Evolutionary conservation across 2,888 invertebrate genomes (phyloP), one percentile per base, ranked within the genome.

Genomic region (Tyria jacobaeae): DNA sequence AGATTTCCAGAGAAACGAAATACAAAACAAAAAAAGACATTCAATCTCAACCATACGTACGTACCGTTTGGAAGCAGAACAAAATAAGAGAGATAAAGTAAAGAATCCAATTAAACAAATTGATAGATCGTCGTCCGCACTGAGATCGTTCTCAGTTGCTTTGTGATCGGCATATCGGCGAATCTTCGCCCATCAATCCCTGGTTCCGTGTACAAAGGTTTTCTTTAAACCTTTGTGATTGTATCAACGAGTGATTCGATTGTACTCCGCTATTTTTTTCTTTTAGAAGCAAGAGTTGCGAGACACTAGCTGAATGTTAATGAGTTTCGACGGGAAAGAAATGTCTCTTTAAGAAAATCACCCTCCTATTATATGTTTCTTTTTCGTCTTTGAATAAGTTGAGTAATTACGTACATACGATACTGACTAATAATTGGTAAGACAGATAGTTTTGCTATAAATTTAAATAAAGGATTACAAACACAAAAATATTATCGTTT

Each of bases 51-150:
- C 84, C 84, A n/a, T n/a, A n/a, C n/a, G n/a, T n/a, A n/a, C n/a
- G 84, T 80, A 12, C 27, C 6, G 86, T 83, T 88, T 84, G 83
- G 66, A 84, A 87, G 85, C 86, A 86, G 56, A 57, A 84, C 84
- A 79, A 73, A 83, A 82, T 85, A 86, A 83, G 84, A 57, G 84
- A 83, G 82, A 85, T 86, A 90, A 89, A 90, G 89, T 83, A 84
- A 86, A 83, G 88, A 90, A 90, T 91, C 87, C 90, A 91, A 91
- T 91, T 90, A 90, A 90, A 91, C 89, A 89, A 91, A 91, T 91
- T 91, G 90, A 90, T 89, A 86, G 90, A 90, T 91, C 84, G 85
- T 77, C 81, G 83, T 81, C 79, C 76, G 74, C 82, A 75, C 70
- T 49, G 49, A 54, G 59, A 52, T 49, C 25, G 50, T 44, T 57